phyloP scores from a whole-genome alignment of 2,797 vertebrate species.

The Poecilia gillii region DNA sequence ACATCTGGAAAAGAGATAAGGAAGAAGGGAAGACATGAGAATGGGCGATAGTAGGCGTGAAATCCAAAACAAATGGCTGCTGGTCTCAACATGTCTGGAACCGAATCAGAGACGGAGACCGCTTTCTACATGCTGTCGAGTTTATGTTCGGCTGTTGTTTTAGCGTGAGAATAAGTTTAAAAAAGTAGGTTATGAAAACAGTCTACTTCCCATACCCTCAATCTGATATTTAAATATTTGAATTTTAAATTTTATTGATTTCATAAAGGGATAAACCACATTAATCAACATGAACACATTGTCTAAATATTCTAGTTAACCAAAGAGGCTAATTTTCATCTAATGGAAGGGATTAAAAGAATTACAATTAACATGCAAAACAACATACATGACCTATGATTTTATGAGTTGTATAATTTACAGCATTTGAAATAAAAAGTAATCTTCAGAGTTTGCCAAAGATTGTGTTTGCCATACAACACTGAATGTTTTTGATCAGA shows the following conservation, averaged over 20 bases:
- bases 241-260: too few relatives aligned
- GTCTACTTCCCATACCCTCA: neutral
- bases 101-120: conserved; percentile 29
- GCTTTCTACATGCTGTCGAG: neutral
- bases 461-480: neutral
- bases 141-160: neutral
- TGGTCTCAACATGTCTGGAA: conserved; percentile 2
- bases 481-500: neutral
- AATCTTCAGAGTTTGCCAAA: neutral
- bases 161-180: neutral
- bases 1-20: conserved; percentile 73
- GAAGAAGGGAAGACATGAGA: conserved; percentile 64
- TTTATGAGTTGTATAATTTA: too few relatives aligned
- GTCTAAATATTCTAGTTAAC: too few relatives aligned
- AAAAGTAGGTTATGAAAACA: neutral
- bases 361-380: too few relatives aligned
- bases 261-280: too few relatives aligned
- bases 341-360: too few relatives aligned
- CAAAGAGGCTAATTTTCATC: too few relatives aligned
- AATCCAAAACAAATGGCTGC: conserved; percentile 32
- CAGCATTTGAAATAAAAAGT: too few relatives aligned
- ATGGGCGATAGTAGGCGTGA: conserved; percentile 51
- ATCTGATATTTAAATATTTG: neutral
- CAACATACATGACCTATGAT: too few relatives aligned
- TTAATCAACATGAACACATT: too few relatives aligned